Evolutionary conservation across 2,888 invertebrate species (phyloP), one percentile per base, ranked within the genome.

Genomic region (Melanophora roralis): DNA sequence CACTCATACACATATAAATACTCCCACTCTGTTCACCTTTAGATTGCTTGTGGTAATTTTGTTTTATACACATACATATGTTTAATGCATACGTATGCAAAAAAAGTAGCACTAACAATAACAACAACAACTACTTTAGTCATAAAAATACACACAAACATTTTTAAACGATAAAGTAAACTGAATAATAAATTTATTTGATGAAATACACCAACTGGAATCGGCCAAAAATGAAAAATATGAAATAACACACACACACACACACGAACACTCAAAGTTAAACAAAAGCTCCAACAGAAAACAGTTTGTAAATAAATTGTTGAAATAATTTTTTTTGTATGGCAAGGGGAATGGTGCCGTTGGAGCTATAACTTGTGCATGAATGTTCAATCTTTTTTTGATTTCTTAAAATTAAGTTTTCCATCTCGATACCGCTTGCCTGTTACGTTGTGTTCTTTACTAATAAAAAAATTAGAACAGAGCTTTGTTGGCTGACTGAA

Each of bases 121-220:
- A n/a, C n/a, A n/a, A n/a, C n/a, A 11, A 36, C 38, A 38, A 11
- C n/a, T 38, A 40, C 59, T n/a, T n/a, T n/a, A 27, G 6, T 27
- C 4, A 5, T 27, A 27, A 27, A 38, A 9, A 59, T 16, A 14
- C 21, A 23, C 53, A 55, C 21, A 36, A 12, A 47, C 34, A 21
- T 3, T 9, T 9, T 78, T 78, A 78, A 78, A 67, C 65, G 77
- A 53, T 78, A 68, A 68, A 73, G 67, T 68, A 73, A 78, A 78
- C 72, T 72, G 78, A 73, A 78, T 73, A 73, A 68, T 78, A 73
- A 73, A 73, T 78, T 68, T 34, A 60, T 78, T 68, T 73, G 62
- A 78, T 73, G 68, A 73, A 73, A 78, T 57, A 68, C 40, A 19
- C 12, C 62, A 55, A 62, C 40, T 76, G 47, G 57, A 57, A 64